Conservation (phyloP, 2,113 vertebrate genomes). For the Sakesphorus luctuosus region DNA sequence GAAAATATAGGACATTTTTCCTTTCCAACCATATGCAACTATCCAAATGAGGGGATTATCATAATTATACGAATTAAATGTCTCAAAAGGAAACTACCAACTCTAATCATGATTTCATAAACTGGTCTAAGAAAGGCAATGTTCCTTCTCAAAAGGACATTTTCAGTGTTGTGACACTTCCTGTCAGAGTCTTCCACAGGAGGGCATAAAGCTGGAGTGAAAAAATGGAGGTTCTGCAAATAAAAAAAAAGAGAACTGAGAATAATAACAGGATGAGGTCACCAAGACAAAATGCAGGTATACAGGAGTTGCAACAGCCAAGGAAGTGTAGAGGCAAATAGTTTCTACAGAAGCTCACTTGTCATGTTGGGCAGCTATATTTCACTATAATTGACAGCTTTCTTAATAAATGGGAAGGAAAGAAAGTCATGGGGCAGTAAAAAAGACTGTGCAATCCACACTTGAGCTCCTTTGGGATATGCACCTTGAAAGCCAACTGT, state of each 20-base stretch:
- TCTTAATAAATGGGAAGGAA: not conserved
- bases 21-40: not conserved
- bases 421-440: not conserved
- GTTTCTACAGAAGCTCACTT: not conserved
- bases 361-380: not conserved
- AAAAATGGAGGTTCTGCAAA: not conserved
- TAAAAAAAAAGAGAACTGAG: not conserved
- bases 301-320: not conserved
- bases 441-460: not conserved
- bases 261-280: not conserved
- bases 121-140: not conserved
- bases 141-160: not conserved
- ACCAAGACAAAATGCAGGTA: not conserved
- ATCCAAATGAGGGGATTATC: not conserved
- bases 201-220: not conserved
- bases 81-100: not conserved
- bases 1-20: not conserved
- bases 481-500: not conserved
- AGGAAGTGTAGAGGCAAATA: not conserved
- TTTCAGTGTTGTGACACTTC: not conserved
- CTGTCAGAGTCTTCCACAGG: not conserved
- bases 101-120: not conserved
- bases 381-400: not conserved
- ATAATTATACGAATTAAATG: not conserved
- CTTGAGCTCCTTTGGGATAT: not conserved